Evolutionary conservation across 37 sponge, comb jelly and placozoan species (phyloP), one percentile per base, ranked within the genome.

Genomic region (Amphimedon queenslandica): DNA sequence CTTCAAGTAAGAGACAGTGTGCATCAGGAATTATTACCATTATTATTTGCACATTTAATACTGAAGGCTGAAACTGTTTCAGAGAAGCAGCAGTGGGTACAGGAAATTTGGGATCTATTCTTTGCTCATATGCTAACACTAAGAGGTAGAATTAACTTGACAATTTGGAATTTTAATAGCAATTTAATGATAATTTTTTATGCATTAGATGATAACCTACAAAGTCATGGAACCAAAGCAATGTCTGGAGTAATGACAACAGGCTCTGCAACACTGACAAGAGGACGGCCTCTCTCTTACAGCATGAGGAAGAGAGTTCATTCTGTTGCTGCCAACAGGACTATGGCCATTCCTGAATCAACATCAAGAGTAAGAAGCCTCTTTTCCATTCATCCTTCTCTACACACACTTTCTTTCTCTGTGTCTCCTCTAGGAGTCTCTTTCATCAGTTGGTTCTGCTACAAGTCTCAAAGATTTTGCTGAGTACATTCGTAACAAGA

Each of bases 21-120:
- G 23, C 63, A 29, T 8, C 23, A 24, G 25, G 25, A 29, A 2
- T 31, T 3, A 67, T 3, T 4, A 74, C 4, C n/a, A 28, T 3
- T 4, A 3, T 2, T 2, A 8, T 43, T 8, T 41, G 25, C 24
- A 2, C 33, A n/a, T 18, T 42, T 20, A 27, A 2, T 18, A 41
- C 29, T 33, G 30, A 23, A 82, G 80, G 84, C 89, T n/a, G 63
- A 69, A 11, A 69, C 84, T 11, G 60, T 20, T 29, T 81, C 79
- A 30, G 78, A 72, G 38, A 92, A 92, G 61, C 43, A 55, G 51
- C 47, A 75, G 30, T 92, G 93, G 93, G 70, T 84, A 16, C 55
- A 83, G 27, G 93, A 87, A 29, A 74, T 92, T 6, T 70, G 84
- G 66, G 77, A 87, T 27, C 77, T 92, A 57, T 80, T 80, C 77